phyloP scores from a whole-genome alignment of 2,113 vertebrate species.

The Tetraodon nigroviridis region DNA sequence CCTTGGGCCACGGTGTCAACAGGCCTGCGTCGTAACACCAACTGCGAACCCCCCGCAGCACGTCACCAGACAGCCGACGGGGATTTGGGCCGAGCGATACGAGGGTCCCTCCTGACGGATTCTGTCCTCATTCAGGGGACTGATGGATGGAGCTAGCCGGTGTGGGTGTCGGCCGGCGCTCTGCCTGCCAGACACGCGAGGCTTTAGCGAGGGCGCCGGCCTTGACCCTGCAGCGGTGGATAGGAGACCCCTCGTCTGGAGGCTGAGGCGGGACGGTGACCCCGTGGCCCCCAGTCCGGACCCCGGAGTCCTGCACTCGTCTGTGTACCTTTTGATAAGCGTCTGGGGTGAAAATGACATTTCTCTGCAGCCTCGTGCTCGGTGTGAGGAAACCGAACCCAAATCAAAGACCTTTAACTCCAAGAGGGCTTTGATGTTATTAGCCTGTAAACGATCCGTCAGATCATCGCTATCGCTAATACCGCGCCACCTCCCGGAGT shows the following conservation, averaged over 20 bases:
- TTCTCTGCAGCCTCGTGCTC: not conserved
- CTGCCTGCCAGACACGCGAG: conserved; percentile 34
- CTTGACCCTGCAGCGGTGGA: conserved; percentile 58
- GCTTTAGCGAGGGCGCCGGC: conserved; percentile 49
- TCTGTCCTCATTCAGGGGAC: conserved; percentile 62
- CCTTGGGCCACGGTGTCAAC: conserved; percentile 27
- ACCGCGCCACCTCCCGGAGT: conserved; percentile 60
- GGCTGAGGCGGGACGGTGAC: conserved; percentile 43
- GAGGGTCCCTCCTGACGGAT: conserved; percentile 58
- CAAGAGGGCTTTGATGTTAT: conserved; percentile 50
- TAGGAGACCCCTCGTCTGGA: conserved; percentile 56
- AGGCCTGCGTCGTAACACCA: conserved; percentile 28
- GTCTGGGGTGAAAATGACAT: not conserved
- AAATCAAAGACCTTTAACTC: conserved; percentile 12
- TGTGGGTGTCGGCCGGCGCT: conserved; percentile 22
- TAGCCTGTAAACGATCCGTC: conserved; percentile 59
- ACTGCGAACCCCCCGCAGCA: conserved; percentile 17
- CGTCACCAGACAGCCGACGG: conserved; percentile 50
- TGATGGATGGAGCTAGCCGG: conserved; percentile 63
- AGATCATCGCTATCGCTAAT: conserved; percentile 53
- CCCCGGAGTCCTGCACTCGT: not conserved
- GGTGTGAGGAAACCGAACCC: conserved; percentile 9
- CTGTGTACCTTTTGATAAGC: conserved; percentile 4
- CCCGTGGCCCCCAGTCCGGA: conserved; percentile 37
- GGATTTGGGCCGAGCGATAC: conserved; percentile 51